Evolutionary conservation across 2,888 invertebrate genomes (phyloP), one percentile per base, ranked within the genome.

Genomic region (Eilema caniola): DNA sequence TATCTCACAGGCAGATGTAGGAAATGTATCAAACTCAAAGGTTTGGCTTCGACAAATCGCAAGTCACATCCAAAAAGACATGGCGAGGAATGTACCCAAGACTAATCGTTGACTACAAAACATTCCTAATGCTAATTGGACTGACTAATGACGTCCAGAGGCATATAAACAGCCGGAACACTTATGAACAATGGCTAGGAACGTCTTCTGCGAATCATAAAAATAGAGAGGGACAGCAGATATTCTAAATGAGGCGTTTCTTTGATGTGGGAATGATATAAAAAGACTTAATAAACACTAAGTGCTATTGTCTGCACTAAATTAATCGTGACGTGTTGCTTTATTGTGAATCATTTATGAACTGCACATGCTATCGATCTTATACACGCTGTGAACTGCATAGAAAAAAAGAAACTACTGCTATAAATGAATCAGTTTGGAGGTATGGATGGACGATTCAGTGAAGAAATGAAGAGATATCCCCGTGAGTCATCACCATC

Each of bases 91-190:
- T 71, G 67, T 69, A 72, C 65, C 41, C 64, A 67, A 76, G 83
- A 87, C 84, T 82, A 86, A 88, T 88, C 76, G 82, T 66, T 77
- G 80, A 75, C 75, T 74, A 78, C 80, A 75, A 84, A 85, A 83
- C 82, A 88, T 88, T 87, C 85, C 86, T 81, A 70, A 73, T 75
- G 82, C 87, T 89, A 89, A 89, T 89, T 89, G 87, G 84, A 75
- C 79, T 84, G 85, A 86, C 84, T 81, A 85, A 89, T 89, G 78
- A 82, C 74, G 74, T 70, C 69, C 70, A 75, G 65, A 66, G 72
- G 77, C 80, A 86, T 86, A 87, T 86, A 87, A 86, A 87, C 85
- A 81, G 84, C 75, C 72, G 78, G 67, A 71, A 72, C 76, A 76
- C 69, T 76, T 67, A 69, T 73, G 78, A 81, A 89, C 89, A 89